Percentiles rank a stretch among this genome's conserved stretches.
phyloP scores from a whole-genome alignment of 1,140 invertebrate genomes.

The Drosophila kepulauana region DNA sequence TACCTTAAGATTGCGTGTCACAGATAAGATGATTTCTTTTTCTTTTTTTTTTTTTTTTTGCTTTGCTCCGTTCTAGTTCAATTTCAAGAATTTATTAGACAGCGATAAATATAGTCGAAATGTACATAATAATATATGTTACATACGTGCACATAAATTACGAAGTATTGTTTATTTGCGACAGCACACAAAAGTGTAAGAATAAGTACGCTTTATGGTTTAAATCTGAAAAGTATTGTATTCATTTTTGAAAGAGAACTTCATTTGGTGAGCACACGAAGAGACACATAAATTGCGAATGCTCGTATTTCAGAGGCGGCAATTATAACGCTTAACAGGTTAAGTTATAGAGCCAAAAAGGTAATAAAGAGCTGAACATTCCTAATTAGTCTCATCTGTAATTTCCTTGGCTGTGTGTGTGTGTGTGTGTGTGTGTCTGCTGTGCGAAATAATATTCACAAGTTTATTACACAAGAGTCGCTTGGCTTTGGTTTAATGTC shows the following conservation, averaged over 20 bases:
- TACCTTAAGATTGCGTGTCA: background rate
- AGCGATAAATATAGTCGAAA: too few relatives aligned
- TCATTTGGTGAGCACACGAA: too few relatives aligned
- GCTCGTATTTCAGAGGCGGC: conserved; percentile 12
- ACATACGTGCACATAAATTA: conserved; percentile 13
- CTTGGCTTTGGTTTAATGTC: background rate
- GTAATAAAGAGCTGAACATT: background rate
- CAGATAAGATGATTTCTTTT: background rate
- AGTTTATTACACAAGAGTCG: conserved; percentile 23
- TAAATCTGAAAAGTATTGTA: background rate
- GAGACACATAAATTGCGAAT: background rate
- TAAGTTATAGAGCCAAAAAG: conserved; percentile 19
- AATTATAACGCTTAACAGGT: conserved; percentile 35
- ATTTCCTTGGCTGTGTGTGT: background rate
- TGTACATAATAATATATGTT: too few relatives aligned
- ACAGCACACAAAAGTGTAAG: background rate
- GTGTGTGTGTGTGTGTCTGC: background rate
- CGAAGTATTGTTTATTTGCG: conserved; percentile 4
- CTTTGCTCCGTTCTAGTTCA: background rate
- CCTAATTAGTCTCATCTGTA: conserved; percentile 22
- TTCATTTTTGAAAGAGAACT: too few relatives aligned
- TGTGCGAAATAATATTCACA: conserved; percentile 3
- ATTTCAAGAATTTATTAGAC: conserved; percentile 9
- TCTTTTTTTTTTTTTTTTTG: background rate
- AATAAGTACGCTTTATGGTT: background rate